phyloP scores from a whole-genome alignment of 1,140 invertebrate genomes.

The Drosophila fuyamai region DNA sequence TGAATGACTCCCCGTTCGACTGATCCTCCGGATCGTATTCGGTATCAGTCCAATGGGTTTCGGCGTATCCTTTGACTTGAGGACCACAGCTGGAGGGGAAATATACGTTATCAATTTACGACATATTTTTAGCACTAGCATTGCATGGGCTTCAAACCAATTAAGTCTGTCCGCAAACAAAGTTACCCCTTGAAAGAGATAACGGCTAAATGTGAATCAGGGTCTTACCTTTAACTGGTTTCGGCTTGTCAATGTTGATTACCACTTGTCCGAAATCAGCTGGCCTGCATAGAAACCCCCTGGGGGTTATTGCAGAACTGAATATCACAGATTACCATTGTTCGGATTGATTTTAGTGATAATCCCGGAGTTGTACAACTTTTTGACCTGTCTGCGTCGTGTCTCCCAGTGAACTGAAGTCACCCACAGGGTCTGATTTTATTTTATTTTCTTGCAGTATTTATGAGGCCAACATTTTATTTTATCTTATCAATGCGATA shows the following conservation, averaged over 20 bases:
- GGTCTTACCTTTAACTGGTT: conserved; percentile 83
- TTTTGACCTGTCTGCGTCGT: conserved; percentile 30
- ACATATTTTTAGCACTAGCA: conserved; percentile 7
- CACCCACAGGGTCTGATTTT: conserved; percentile 10
- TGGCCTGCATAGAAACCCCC: conserved; percentile 85
- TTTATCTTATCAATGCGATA: conserved; percentile 66
- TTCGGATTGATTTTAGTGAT: conserved; percentile 14
- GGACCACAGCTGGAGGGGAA: conserved; percentile 45
- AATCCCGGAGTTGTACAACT: conserved; percentile 10
- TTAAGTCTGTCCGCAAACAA: conserved; percentile 4
- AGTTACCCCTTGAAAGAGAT: conserved; percentile 8
- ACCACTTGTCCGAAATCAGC: conserved; percentile 85
- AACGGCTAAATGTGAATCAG: conserved; percentile 19
- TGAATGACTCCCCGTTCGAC: conserved; percentile 33
- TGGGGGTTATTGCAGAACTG: conserved; percentile 85
- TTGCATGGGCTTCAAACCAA: conserved; percentile 1
- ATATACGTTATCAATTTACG: background rate
- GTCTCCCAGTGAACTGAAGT: conserved; percentile 35
- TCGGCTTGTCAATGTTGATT: conserved; percentile 83
- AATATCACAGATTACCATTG: conserved; percentile 71
- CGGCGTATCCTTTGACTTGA: conserved; percentile 71
- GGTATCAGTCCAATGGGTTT: conserved; percentile 61
- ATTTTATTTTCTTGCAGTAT: conserved; percentile 16
- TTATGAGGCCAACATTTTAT: conserved; percentile 36
- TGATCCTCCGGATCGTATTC: conserved; percentile 39